Conservation (phyloP, 2,113 vertebrate species). For the Ranitomeya variabilis region DNA sequence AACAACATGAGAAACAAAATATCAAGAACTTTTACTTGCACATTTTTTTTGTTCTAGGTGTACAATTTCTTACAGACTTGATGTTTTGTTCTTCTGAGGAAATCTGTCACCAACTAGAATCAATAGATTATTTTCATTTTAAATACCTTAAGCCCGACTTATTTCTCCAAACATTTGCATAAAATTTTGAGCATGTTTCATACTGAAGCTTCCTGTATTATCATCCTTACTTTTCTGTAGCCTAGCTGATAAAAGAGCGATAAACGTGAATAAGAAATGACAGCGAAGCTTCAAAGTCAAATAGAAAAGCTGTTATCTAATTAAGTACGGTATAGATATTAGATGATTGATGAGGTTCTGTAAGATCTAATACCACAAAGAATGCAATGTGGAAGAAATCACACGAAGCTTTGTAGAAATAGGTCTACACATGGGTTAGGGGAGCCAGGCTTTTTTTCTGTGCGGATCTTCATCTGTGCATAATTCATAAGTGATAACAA, state of each 20-base stretch:
- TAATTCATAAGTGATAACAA: slow-evolving; percentile 79
- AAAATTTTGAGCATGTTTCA: neutral
- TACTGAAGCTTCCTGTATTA: neutral
- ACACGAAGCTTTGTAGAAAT: slow-evolving; percentile 61
- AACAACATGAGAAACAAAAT: neutral
- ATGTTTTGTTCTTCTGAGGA: neutral
- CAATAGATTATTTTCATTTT: neutral
- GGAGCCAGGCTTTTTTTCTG: slow-evolving; percentile 65
- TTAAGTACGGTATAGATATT: slow-evolving; percentile 39
- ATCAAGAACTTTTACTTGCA: neutral
- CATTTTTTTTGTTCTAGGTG: neutral
- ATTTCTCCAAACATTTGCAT: neutral
- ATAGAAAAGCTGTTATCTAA: slow-evolving; percentile 43
- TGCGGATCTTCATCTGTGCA: slow-evolving; percentile 70
- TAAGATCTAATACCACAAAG: slow-evolving; percentile 28
- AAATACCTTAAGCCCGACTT: neutral
- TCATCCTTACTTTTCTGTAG: neutral
- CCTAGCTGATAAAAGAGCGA: slow-evolving; percentile 8
- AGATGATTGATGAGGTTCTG: slow-evolving; percentile 41
- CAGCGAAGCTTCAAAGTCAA: slow-evolving; percentile 36
- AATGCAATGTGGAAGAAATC: slow-evolving; percentile 59
- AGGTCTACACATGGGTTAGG: slow-evolving; percentile 65
- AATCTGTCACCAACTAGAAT: neutral
- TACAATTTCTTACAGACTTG: neutral
- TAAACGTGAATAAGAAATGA: neutral